A percentile compares a stretch with the other conserved stretches of the same genome.
phyloP scores from a whole-genome alignment of 2,888 invertebrate species.

The Caenorhabditis sinica region DNA sequence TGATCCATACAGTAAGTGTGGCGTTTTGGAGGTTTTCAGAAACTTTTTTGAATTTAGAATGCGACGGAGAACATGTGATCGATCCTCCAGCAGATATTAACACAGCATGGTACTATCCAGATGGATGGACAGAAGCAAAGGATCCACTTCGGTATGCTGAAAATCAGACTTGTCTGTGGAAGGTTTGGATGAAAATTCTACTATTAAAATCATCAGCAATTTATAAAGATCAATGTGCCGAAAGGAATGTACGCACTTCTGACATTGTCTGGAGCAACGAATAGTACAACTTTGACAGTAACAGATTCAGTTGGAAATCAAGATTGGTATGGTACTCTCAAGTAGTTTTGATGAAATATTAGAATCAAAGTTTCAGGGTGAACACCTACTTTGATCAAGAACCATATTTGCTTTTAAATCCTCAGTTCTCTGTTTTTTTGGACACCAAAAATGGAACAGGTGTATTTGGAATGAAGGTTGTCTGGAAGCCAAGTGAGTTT shows the following conservation, averaged over 20 bases:
- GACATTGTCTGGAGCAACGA: conserved; percentile 6
- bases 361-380: not conserved
- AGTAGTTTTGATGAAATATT: too few species aligned
- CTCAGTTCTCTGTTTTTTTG: conserved; percentile 20
- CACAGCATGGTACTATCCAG: conserved; percentile 18
- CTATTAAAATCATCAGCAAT: not conserved
- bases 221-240: conserved; percentile 30
- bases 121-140: not conserved
- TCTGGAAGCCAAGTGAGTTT: conserved; percentile 11
- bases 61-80: not conserved
- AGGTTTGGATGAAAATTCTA: conserved; percentile 2
- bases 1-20: conserved; percentile 18
- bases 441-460: not conserved
- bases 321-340: conserved; percentile 2
- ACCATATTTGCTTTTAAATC: conserved; percentile 24
- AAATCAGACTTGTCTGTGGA: conserved; percentile 36
- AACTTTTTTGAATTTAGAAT: not conserved
- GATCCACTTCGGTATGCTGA: not conserved
- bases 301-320: conserved; percentile 29
- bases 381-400: not conserved
- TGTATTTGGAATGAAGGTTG: conserved; percentile 32
- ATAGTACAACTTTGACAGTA: conserved; percentile 3
- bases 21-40: not conserved
- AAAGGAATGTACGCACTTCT: conserved; percentile 30
- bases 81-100: conserved; percentile 14